Evolutionary conservation across 2,888 invertebrate species (phyloP).

Genomic region (Plemyria rubiginata): DNA sequence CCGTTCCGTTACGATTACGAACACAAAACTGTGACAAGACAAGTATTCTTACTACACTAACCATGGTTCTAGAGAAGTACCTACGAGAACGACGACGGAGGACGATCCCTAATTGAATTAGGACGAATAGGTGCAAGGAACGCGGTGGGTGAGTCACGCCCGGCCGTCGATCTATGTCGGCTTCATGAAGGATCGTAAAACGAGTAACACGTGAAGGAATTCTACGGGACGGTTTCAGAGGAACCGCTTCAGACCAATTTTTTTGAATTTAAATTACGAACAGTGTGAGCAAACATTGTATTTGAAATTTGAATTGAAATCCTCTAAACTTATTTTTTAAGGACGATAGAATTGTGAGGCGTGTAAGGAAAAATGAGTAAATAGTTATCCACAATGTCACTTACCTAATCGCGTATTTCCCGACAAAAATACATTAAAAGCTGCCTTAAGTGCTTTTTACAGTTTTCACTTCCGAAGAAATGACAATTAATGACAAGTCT

Average conservation of each 20-base stretch:
- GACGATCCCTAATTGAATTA: conserved; percentile 39
- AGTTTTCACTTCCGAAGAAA: no score
- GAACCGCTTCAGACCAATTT: background rate
- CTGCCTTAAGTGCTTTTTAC: no score
- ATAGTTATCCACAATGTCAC: no score
- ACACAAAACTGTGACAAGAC: conserved; percentile 25
- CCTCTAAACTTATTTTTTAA: no score
- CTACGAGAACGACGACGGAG: conserved; percentile 26
- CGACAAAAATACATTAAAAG: no score
- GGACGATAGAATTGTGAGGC: no score
- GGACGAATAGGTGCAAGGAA: conserved; percentile 29
- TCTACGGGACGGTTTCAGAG: background rate
- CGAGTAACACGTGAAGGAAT: conserved; percentile 2
- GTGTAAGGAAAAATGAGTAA: no score
- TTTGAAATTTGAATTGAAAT: background rate
- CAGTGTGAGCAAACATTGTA: background rate
- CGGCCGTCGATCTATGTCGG: conserved; percentile 23
- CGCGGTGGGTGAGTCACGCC: conserved; percentile 22
- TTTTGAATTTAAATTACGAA: background rate
- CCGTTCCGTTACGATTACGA: conserved; percentile 36
- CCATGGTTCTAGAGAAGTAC: background rate
- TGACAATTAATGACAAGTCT: no score
- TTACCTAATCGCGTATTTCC: no score
- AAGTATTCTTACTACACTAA: background rate
- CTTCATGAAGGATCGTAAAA: conserved; percentile 12